Percentiles rank a stretch among this genome's conserved stretches.
phyloP scores from a whole-genome alignment of 2,113 vertebrate genomes.

The Heterocephalus glaber region DNA sequence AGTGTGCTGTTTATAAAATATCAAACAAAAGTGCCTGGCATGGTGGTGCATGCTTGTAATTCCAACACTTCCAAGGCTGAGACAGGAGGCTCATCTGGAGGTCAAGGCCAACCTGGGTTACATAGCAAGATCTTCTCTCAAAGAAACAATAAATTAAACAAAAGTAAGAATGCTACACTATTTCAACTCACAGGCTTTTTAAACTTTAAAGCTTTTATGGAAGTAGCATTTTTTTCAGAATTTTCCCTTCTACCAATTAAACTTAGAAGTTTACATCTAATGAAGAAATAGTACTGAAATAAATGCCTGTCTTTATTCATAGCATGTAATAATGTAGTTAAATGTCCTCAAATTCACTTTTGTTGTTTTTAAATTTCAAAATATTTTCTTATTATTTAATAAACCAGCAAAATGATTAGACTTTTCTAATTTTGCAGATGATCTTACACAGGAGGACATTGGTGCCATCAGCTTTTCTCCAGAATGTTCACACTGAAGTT shows the following conservation, averaged over 20 bases:
- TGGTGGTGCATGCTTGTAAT: too few relatives aligned
- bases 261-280: slow-evolving; percentile 11
- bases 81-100: neutral
- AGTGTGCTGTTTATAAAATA: slow-evolving; percentile 32
- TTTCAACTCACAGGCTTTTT: neutral
- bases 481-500: neutral
- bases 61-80: neutral
- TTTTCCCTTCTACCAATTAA: slow-evolving; percentile 30
- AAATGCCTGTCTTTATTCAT: slow-evolving; percentile 13
- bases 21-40: neutral
- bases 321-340: neutral
- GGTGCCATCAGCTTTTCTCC: neutral
- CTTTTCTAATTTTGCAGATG: slow-evolving; percentile 4
- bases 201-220: neutral
- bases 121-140: neutral
- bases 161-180: neutral
- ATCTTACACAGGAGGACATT: neutral
- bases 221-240: neutral
- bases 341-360: neutral
- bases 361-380: slow-evolving; percentile 10
- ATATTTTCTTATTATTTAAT: neutral
- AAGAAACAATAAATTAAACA: neutral
- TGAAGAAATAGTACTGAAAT: slow-evolving; percentile 17
- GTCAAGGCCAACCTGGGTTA: neutral
- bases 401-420: neutral